Conservation (phyloP, 2,113 vertebrate genomes). For the Acanthochromis polyacanthus region DNA sequence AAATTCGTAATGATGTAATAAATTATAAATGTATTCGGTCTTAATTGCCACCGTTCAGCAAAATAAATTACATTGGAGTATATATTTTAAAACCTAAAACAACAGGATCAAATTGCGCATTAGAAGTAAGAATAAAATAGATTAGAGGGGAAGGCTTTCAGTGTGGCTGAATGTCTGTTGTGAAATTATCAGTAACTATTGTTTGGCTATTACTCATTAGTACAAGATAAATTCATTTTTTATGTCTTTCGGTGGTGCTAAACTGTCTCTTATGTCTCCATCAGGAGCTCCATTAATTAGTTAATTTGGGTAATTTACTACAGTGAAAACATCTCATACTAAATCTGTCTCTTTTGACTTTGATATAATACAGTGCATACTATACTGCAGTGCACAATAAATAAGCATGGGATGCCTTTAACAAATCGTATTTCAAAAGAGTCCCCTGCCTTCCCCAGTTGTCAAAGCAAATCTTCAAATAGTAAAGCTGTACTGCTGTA, state of each 20-base stretch:
- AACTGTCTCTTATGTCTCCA: not conserved
- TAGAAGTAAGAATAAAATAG: not conserved
- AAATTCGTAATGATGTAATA: slow-evolving; percentile 32
- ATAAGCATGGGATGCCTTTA: slow-evolving; percentile 38
- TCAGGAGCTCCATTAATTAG: slow-evolving; percentile 10
- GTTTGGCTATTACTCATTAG: not conserved
- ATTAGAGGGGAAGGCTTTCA: not conserved
- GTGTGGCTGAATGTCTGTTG: not conserved
- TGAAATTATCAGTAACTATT: not conserved
- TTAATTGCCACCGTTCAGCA: slow-evolving; percentile 1
- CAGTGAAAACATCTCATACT: slow-evolving; percentile 22
- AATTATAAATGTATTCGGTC: slow-evolving; percentile 18
- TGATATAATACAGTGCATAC: not conserved
- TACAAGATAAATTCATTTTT: not conserved
- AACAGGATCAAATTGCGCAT: not conserved
- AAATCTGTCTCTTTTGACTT: slow-evolving; percentile 17
- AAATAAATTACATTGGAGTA: not conserved
- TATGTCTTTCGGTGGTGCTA: not conserved
- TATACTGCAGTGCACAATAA: not conserved
- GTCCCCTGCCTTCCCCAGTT: slow-evolving; percentile 18
- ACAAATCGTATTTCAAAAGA: slow-evolving; percentile 32
- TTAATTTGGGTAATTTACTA: slow-evolving; percentile 9
- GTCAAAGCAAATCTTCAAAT: slow-evolving; percentile 34
- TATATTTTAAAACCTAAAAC: not conserved
- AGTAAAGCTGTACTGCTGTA: not conserved